These are phyloP conservation scores for Pantelozetes paolii DNA, from an alignment of 2,888 invertebrate species.

Conservation along the genomic window DNA sequence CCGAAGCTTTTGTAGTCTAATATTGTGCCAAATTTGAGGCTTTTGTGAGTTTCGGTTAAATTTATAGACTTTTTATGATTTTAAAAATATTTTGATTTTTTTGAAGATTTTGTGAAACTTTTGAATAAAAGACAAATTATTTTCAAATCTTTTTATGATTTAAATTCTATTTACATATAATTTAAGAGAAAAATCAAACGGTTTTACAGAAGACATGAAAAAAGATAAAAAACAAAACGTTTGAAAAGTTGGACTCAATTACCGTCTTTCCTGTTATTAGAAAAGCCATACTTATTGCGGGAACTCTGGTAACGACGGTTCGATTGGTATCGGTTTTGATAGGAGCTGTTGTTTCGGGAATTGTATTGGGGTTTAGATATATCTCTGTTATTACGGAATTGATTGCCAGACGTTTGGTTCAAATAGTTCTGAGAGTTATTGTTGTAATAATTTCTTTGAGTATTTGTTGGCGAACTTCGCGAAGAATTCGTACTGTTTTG, in stretches of 20 bases:
- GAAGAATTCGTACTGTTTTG: slow-evolving; percentile 11
- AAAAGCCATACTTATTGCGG: slow-evolving; percentile 10
- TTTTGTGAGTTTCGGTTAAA: no score
- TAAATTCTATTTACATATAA: neutral
- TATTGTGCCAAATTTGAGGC: no score
- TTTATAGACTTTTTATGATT: no score
- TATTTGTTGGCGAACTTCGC: slow-evolving; percentile 33
- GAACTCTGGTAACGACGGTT: neutral
- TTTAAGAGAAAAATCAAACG: neutral
- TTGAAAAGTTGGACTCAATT: neutral
- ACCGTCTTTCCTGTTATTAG: slow-evolving; percentile 6
- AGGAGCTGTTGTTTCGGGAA: neutral
- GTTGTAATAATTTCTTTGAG: slow-evolving; percentile 3
- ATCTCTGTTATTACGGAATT: neutral
- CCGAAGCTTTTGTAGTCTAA: no score
- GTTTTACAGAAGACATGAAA: neutral
- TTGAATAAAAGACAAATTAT: neutral
- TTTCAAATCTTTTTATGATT: neutral
- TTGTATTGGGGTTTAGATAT: neutral
- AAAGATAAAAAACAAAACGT: neutral
- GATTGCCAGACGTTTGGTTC: slow-evolving; percentile 3
- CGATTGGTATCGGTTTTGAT: neutral
- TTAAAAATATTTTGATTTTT: no score
- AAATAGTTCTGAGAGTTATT: neutral
- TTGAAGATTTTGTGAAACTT: no score